Evolutionary conservation across 2,113 vertebrate species (phyloP), one percentile per base, ranked within the genome.

Genomic region (Penelope pileata): DNA sequence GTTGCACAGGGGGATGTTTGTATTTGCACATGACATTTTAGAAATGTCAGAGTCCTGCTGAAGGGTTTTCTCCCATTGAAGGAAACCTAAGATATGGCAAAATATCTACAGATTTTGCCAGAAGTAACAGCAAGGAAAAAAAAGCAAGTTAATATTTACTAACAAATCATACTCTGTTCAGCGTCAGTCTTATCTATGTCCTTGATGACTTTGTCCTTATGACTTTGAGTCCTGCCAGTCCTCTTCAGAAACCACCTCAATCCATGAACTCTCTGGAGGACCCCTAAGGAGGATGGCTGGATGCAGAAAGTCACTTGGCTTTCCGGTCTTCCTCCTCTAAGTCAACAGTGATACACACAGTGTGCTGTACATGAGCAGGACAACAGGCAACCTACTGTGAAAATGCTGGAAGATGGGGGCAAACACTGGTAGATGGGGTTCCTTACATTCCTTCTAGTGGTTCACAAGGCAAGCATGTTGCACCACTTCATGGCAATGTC

Each of bases 361-460:
- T 2, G 0, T 70, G 42, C 2, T 21, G 5, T 17, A n/a, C 0
- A 1, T 40, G 40, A 36, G 11, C 7, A 11, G 32, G n/a, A 72
- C 11, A 79, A 17, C 3, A 64, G 36, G 27, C 43, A 67, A 22
- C 24, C 14, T 40, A 45, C 40, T 68, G 16, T 82, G 48, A 83
- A 93, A 90, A 58, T 48, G 24, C 21, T 85, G 72, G 40, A 85
- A 66, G 16, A 0, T 68, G n/a, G 14, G 26, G 7, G 8, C 5
- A 73, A 76, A 83, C 7, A 27, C 5, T 30, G n/a, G 47, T 36
- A 62, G 58, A 10, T 50, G 26, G 16, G 7, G 58, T 42, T 22
- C 16, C 58, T 45, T 43, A 4, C 64, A 19, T 38, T 59, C 29
- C 38, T 69, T 38, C 16, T 56, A 9, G 7, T 59, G 53, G 36